These are phyloP conservation scores for Propithecus coquereli DNA, from an alignment of 2,113 vertebrate species.

Conservation along the genomic window DNA sequence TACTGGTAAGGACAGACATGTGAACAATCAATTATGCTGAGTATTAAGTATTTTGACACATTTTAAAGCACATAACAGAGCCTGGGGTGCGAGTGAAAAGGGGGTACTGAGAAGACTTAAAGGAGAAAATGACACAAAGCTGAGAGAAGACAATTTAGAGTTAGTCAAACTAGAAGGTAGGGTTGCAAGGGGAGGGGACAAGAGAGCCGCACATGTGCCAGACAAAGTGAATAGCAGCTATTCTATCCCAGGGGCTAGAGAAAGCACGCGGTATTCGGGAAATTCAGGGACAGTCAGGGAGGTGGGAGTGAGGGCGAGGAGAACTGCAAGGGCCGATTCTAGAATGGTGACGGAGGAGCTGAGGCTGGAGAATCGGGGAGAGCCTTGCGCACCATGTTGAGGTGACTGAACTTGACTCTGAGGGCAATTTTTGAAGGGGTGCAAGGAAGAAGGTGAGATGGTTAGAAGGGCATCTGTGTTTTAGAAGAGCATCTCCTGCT, in stretches of 20 bases:
- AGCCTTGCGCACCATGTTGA: neutral
- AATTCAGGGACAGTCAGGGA: neutral
- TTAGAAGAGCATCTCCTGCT: neutral
- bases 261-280: neutral
- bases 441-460: neutral
- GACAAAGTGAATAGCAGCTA: neutral
- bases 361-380: neutral
- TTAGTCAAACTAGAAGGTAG: neutral
- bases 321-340: neutral
- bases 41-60: neutral
- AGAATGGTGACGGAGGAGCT: neutral
- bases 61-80: neutral
- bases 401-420: neutral
- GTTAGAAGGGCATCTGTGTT: neutral
- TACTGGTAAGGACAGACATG: neutral
- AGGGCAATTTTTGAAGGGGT: neutral
- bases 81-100: neutral
- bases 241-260: neutral
- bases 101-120: neutral
- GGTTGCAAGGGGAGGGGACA: accelerated
- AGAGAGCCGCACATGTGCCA: neutral
- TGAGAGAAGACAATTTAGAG: neutral
- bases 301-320: neutral
- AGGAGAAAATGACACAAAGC: neutral
- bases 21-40: neutral